Evolutionary conservation across 2,888 invertebrate species (phyloP).

Genomic region (Priocnemis perturbator): DNA sequence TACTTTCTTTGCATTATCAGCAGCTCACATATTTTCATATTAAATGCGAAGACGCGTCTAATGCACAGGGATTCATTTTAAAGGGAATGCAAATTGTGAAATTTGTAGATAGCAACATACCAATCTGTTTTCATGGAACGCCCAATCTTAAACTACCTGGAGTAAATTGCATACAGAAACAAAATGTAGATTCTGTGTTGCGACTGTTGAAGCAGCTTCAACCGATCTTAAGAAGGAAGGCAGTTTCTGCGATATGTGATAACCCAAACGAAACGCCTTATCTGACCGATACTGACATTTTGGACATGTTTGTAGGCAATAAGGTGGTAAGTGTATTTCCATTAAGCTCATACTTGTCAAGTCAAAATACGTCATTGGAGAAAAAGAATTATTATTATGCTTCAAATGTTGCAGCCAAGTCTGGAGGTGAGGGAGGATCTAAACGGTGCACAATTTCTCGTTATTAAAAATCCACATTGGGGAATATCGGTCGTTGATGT

Average conservation of each 20-base stretch:
- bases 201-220: constrained; percentile 81
- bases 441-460: constrained; percentile 82
- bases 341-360: background rate
- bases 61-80: constrained; percentile 10
- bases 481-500: constrained; percentile 80
- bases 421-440: constrained; percentile 77
- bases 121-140: constrained; percentile 76
- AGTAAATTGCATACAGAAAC: constrained; percentile 81
- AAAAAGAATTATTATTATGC: constrained; percentile 15
- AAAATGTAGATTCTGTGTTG: constrained; percentile 80
- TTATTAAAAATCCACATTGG: constrained; percentile 85
- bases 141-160: constrained; percentile 78
- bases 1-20: constrained; percentile 21
- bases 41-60: background rate
- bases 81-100: constrained; percentile 34
- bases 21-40: constrained; percentile 4
- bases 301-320: constrained; percentile 77
- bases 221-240: constrained; percentile 80
- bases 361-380: constrained; percentile 14
- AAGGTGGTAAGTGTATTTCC: constrained; percentile 68
- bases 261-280: constrained; percentile 77
- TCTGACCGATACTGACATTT: constrained; percentile 80
- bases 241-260: constrained; percentile 79
- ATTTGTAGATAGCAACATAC: constrained; percentile 77
- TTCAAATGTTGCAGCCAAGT: constrained; percentile 32